These are phyloP conservation scores for Cydia pomonella DNA, from an alignment of 1,140 invertebrate species.

Conservation along the genomic window DNA sequence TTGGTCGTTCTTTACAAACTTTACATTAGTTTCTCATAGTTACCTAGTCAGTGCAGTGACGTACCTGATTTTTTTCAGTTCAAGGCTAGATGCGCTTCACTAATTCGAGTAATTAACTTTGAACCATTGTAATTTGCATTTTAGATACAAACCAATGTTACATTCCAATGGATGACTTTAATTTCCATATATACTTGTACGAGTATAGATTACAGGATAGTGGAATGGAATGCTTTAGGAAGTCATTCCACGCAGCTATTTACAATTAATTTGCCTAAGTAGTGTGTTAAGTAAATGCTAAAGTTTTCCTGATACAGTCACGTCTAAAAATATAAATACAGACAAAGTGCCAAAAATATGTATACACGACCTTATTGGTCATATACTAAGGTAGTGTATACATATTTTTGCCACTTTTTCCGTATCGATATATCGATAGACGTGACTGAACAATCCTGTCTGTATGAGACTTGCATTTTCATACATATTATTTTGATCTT, in stretches of 20 bases:
- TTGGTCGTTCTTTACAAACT: not conserved
- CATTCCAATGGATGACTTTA: not conserved
- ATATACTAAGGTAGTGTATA: too few relatives aligned
- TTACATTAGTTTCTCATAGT: not conserved
- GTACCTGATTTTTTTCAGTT: not conserved
- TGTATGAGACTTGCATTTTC: too few relatives aligned
- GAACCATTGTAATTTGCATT: not conserved
- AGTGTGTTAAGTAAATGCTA: not conserved
- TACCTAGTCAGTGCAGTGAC: not conserved
- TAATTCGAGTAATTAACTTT: not conserved
- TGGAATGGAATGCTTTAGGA: not conserved
- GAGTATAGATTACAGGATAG: not conserved
- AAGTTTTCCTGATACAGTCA: not conserved
- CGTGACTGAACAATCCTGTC: too few relatives aligned
- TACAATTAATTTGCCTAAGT: conserved; percentile 8
- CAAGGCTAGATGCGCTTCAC: conserved; percentile 15
- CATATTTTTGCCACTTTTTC: too few relatives aligned
- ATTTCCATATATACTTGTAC: not conserved
- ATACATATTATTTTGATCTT: too few relatives aligned
- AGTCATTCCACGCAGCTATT: not conserved
- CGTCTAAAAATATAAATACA: too few relatives aligned
- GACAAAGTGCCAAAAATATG: too few relatives aligned
- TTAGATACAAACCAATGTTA: not conserved
- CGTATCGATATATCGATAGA: too few relatives aligned
- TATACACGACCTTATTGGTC: too few relatives aligned